These are phyloP conservation scores for Alosa alosa DNA, from an alignment of 2,113 vertebrate species.

Conservation along the genomic window DNA sequence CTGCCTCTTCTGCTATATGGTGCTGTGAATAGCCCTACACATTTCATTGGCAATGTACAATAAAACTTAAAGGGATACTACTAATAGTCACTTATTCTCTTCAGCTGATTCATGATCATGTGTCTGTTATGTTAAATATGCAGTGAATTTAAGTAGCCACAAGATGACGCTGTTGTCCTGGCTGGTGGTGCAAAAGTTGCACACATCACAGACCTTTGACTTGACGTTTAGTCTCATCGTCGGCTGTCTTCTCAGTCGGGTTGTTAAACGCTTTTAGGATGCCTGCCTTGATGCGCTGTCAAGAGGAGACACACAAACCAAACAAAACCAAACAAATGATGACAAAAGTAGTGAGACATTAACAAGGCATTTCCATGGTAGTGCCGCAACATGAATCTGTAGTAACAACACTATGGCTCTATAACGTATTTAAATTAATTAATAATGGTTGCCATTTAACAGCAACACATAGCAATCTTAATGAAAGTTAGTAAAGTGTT, in stretches of 20 bases:
- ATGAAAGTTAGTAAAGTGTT: too few species aligned
- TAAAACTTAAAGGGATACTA: neutral
- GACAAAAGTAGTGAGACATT: neutral
- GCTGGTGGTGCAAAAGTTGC: neutral
- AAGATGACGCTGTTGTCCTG: conserved; percentile 76
- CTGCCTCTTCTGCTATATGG: too few species aligned
- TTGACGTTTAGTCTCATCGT: conserved; percentile 93
- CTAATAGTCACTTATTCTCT: neutral
- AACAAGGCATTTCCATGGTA: neutral
- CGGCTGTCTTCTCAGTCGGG: conserved; percentile 94
- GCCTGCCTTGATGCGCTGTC: conserved; percentile 89
- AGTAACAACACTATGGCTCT: neutral
- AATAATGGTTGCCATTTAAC: neutral
- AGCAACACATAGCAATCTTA: neutral
- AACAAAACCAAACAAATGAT: neutral
- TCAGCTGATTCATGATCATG: neutral
- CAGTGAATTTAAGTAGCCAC: conserved; percentile 48
- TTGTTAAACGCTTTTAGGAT: conserved; percentile 97
- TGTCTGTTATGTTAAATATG: neutral
- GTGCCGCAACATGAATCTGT: neutral
- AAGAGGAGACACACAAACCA: conserved; percentile 44
- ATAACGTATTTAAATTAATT: neutral
- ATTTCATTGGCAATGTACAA: neutral
- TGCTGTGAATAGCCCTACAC: neutral
- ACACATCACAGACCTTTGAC: conserved; percentile 83